Evolutionary conservation across 2,888 invertebrate species (phyloP).

Genomic region (Spisula solida): DNA sequence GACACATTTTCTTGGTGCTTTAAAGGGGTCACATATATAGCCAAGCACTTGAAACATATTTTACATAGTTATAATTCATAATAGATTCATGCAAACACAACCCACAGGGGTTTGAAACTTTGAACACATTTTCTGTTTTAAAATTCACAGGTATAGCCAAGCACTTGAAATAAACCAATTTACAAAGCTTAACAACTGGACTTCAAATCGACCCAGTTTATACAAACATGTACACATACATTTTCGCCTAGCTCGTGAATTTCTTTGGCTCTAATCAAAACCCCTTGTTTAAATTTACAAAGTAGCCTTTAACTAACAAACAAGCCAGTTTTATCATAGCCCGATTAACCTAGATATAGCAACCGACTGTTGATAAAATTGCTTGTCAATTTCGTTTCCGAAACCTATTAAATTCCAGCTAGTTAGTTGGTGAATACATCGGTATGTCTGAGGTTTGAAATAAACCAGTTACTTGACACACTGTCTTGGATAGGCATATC

Average conservation of each 20-base stretch:
- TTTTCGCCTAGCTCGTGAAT: not conserved
- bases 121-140: not conserved
- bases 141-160: not conserved
- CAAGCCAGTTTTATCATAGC: conserved; percentile 42
- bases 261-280: conserved; percentile 10
- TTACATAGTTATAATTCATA: not conserved
- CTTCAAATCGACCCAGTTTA: not conserved
- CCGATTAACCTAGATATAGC: conserved; percentile 42
- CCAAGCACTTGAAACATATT: not conserved
- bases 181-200: not conserved
- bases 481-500: not conserved
- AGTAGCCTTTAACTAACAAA: conserved; percentile 38
- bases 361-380: conserved; percentile 29
- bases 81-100: not conserved
- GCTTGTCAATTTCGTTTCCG: conserved; percentile 47
- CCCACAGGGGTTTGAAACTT: not conserved
- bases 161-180: not conserved
- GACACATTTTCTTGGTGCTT: not conserved
- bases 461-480: conserved; percentile 35
- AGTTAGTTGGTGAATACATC: conserved; percentile 32
- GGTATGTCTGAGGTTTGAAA: conserved; percentile 26
- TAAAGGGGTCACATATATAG: not conserved
- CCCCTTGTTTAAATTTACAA: conserved; percentile 51
- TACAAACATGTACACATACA: too few species aligned
- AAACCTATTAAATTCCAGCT: conserved; percentile 51